Percentiles rank a stretch among this genome's conserved stretches.
These are phyloP conservation scores for Crepidodera aurea DNA, from an alignment of 2,888 invertebrate species.

Conservation along the genomic window DNA sequence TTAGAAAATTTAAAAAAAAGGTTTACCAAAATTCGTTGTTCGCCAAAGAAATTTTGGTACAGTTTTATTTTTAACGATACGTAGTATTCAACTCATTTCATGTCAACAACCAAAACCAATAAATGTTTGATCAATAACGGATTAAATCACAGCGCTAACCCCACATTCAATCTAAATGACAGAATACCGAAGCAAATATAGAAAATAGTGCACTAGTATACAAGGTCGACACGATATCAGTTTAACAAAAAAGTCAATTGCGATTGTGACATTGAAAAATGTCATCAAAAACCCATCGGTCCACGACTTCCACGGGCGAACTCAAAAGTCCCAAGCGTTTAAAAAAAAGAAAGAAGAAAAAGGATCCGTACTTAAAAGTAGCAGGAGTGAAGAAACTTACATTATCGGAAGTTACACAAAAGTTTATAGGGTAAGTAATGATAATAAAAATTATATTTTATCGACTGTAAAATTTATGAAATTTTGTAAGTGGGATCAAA, in stretches of 20 bases:
- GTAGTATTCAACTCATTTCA: too few relatives aligned
- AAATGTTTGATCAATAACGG: neutral
- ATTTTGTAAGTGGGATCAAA: too few relatives aligned
- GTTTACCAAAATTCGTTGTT: too few relatives aligned
- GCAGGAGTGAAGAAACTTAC: constrained; percentile 66
- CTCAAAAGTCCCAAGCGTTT: constrained; percentile 23
- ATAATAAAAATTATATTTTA: too few relatives aligned
- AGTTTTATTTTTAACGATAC: too few relatives aligned
- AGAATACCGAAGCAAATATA: too few relatives aligned
- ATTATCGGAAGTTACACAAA: constrained; percentile 68
- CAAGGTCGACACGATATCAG: neutral
- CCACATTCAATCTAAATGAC: neutral
- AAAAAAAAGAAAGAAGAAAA: constrained; percentile 37
- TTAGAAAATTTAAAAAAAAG: too few relatives aligned
- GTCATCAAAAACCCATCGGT: constrained; percentile 7
- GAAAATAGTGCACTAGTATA: neutral
- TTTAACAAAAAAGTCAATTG: neutral
- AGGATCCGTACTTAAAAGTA: constrained; percentile 61
- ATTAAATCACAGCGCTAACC: neutral
- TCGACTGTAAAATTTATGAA: too few relatives aligned
- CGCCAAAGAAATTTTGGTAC: too few relatives aligned
- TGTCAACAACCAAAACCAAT: neutral
- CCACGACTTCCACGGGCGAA: constrained; percentile 1
- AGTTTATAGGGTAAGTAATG: constrained; percentile 63
- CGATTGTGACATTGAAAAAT: constrained; percentile 20